Conservation (phyloP, 2,797 vertebrate species). For the Acomys russatus region DNA sequence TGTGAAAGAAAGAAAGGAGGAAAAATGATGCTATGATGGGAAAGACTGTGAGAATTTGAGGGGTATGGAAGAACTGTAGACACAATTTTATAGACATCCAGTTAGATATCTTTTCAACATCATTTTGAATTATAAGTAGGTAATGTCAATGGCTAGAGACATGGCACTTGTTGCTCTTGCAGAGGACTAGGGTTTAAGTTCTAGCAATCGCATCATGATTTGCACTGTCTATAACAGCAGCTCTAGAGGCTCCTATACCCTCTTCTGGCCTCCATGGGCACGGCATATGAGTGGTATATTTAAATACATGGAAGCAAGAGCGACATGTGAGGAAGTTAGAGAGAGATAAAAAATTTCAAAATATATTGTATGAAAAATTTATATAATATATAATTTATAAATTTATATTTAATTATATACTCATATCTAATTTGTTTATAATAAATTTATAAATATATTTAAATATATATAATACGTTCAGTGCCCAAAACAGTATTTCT, state of each 20-base stretch:
- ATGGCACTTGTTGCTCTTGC: background rate
- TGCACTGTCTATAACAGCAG: too few species aligned
- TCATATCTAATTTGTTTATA: background rate
- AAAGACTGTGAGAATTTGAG: background rate
- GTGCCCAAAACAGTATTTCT: too few species aligned
- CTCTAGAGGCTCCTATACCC: too few species aligned
- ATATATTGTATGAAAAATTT: background rate
- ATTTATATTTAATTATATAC: background rate
- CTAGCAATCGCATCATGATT: too few species aligned
- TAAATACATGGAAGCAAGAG: background rate
- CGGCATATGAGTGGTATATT: background rate
- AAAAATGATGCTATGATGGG: background rate
- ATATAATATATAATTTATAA: background rate
- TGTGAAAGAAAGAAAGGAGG: background rate
- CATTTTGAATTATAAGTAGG: constrained; percentile 24
- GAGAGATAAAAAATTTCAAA: background rate
- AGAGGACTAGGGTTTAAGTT: background rate
- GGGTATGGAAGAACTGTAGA: background rate
- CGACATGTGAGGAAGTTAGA: too few species aligned
- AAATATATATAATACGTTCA: background rate
- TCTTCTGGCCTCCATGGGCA: too few species aligned
- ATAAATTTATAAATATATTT: background rate
- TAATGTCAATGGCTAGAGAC: background rate
- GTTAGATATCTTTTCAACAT: constrained; percentile 1
- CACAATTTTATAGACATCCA: background rate